phyloP scores from a whole-genome alignment of 2,113 vertebrate species.

The Sander vitreus region DNA sequence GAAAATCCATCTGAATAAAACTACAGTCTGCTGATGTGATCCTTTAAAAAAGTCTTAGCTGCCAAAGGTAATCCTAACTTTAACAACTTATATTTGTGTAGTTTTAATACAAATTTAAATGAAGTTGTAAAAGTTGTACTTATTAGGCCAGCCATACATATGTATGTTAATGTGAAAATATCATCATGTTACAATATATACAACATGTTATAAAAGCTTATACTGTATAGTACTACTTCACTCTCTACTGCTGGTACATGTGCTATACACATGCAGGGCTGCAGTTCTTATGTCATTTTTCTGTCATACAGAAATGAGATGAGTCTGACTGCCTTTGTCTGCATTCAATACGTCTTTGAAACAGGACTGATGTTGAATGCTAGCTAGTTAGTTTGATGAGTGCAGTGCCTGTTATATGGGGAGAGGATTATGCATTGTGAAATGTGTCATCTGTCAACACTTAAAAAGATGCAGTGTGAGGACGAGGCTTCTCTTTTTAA shows the following conservation, averaged over 20 bases:
- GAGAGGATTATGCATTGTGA: slow-evolving; percentile 57
- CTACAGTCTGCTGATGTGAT: background rate
- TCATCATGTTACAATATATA: no score
- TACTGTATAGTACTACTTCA: slow-evolving; percentile 7
- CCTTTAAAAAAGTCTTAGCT: slow-evolving; percentile 4
- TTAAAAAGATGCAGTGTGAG: slow-evolving; percentile 74
- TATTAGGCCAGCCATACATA: background rate
- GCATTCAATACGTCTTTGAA: slow-evolving; percentile 54
- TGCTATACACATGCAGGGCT: slow-evolving; percentile 46
- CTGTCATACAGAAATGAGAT: slow-evolving; percentile 46
- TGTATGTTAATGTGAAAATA: background rate
- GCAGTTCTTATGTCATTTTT: slow-evolving; percentile 53
- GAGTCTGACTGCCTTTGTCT: slow-evolving; percentile 53
- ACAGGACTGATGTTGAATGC: slow-evolving; percentile 48
- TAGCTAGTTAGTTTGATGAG: slow-evolving; percentile 61
- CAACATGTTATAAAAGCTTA: slow-evolving; percentile 6
- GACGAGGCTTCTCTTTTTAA: slow-evolving; percentile 76
- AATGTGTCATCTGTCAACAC: slow-evolving; percentile 65
- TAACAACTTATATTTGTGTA: background rate
- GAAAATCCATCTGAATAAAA: background rate
- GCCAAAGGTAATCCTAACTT: background rate
- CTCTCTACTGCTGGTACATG: slow-evolving; percentile 52
- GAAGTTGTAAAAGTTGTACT: no score
- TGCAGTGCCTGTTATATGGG: slow-evolving; percentile 38
- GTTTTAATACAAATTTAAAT: background rate